Conservation (phyloP, 1,140 invertebrate species). For the Calliopsis andreniformis region DNA sequence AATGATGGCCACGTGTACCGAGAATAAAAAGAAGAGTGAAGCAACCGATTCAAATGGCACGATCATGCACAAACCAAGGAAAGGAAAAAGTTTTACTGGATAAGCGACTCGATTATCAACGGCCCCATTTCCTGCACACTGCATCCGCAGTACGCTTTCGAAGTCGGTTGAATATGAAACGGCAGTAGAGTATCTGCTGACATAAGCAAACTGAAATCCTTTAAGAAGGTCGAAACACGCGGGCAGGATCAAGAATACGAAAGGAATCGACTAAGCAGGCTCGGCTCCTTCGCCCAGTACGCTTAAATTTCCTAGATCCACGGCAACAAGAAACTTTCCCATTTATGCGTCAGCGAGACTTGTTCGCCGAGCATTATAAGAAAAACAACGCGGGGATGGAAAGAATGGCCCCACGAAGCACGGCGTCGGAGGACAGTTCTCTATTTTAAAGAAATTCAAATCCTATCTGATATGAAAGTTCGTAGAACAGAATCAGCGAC, state of each 20-base stretch:
- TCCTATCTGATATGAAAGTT: conserved; percentile 73
- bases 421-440: conserved; percentile 29
- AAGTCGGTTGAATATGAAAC: conserved; percentile 25
- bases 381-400: not conserved
- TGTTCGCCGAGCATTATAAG: not conserved
- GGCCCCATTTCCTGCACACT: conserved; percentile 2
- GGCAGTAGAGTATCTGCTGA: not conserved
- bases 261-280: not conserved
- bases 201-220: conserved; percentile 1
- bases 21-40: too few species aligned
- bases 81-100: too few species aligned
- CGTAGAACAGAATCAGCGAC: conserved; percentile 45
- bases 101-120: too few species aligned
- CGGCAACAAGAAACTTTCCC: conserved; percentile 58
- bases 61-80: too few species aligned
- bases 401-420: not conserved
- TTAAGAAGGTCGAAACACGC: conserved; percentile 31
- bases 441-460: conserved; percentile 71
- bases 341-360: conserved; percentile 29
- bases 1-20: too few species aligned
- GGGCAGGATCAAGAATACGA: not conserved
- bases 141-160: conserved; percentile 2
- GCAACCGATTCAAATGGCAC: too few species aligned
- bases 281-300: not conserved
- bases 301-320: conserved; percentile 63